These are phyloP conservation scores for Brachylomia viminalis DNA, from an alignment of 2,888 invertebrate genomes.

Conservation along the genomic window DNA sequence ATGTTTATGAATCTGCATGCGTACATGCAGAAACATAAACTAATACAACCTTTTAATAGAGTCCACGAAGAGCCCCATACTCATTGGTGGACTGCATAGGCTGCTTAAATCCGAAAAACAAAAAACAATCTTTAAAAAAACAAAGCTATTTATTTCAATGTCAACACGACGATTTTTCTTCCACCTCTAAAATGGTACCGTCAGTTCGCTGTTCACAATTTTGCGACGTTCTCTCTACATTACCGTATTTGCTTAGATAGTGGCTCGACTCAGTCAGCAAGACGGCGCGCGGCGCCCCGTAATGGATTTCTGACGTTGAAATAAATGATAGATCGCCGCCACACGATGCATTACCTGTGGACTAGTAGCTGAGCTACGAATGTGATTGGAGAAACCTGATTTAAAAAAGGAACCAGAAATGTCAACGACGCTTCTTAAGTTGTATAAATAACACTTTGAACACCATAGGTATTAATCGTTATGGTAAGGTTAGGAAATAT, in stretches of 20 bases:
- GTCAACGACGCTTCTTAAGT: no score
- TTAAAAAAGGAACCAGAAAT: not conserved
- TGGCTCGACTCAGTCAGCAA: slow-evolving; percentile 61
- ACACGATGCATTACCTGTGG: slow-evolving; percentile 81
- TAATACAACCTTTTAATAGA: not conserved
- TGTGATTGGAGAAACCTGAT: slow-evolving; percentile 26
- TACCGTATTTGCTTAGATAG: slow-evolving; percentile 80
- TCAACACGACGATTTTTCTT: slow-evolving; percentile 47
- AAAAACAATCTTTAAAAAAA: slow-evolving; percentile 2
- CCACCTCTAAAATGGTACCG: slow-evolving; percentile 48
- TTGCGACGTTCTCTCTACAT: slow-evolving; percentile 73
- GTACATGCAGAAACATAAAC: no score
- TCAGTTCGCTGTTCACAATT: slow-evolving; percentile 68
- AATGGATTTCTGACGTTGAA: slow-evolving; percentile 87
- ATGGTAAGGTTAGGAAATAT: not conserved
- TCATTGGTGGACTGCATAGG: no score
- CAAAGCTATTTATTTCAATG: slow-evolving; percentile 22
- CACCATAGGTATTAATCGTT: no score
- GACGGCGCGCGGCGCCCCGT: slow-evolving; percentile 69
- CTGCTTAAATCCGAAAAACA: not conserved
- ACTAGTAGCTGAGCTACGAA: slow-evolving; percentile 61
- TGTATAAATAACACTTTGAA: no score
- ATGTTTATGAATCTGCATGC: no score
- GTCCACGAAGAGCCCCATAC: not conserved
- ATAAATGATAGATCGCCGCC: slow-evolving; percentile 85